Percentiles rank a stretch among this genome's conserved stretches.
Evolutionary conservation across 2,797 vertebrate species (phyloP).

Genomic region (Sebastes oblongus): DNA sequence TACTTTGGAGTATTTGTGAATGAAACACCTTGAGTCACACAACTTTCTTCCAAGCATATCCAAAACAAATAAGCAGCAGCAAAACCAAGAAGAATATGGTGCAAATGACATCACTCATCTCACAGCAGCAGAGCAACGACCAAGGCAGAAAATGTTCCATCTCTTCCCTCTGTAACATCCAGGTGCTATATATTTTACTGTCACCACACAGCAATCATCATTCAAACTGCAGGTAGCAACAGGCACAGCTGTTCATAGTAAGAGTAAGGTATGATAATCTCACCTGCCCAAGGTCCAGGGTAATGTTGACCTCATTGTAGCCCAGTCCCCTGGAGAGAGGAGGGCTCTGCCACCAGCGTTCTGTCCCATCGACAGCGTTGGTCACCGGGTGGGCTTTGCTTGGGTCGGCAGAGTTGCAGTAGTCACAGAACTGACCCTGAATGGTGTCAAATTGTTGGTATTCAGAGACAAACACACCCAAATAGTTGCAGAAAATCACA

Average conservation of each 20-base stretch:
- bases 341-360: constrained; percentile 97
- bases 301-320: constrained; percentile 92
- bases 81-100: background rate
- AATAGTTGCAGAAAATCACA: background rate
- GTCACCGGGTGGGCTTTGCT: constrained; percentile 87
- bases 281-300: constrained; percentile 94
- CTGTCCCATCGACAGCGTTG: constrained; percentile 91
- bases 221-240: constrained; percentile 46
- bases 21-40: background rate
- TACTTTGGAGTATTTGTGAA: constrained; percentile 9
- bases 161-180: constrained; percentile 17
- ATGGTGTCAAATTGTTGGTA: constrained; percentile 5
- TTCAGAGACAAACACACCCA: constrained; percentile 5
- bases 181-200: constrained; percentile 48
- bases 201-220: constrained; percentile 49
- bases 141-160: constrained; percentile 12
- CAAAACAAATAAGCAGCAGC: constrained; percentile 15
- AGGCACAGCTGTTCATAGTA: constrained; percentile 42
- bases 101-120: constrained; percentile 1
- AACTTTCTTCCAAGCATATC: background rate
- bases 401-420: constrained; percentile 87
- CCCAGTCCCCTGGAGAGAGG: constrained; percentile 87
- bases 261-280: constrained; percentile 57
- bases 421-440: constrained; percentile 94
- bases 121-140: background rate